phyloP scores from a whole-genome alignment of 2,797 vertebrate species.

The Percopsis omiscomaycus region DNA sequence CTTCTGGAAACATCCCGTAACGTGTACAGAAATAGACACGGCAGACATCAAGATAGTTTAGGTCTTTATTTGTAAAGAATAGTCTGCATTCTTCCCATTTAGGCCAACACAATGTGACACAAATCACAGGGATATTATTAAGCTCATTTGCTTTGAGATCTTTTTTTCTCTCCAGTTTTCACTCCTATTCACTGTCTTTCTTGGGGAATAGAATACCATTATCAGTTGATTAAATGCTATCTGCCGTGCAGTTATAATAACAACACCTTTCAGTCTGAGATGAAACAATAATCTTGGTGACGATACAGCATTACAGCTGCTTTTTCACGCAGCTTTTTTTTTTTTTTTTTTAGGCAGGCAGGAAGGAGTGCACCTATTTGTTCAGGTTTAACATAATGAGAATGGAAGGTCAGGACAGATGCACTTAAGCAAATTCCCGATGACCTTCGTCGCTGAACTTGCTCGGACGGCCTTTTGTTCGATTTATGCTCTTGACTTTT shows the following conservation, averaged over 20 bases:
- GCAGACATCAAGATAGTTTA: conserved; percentile 38
- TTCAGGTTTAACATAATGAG: conserved; percentile 32
- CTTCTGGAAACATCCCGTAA: conserved; percentile 8
- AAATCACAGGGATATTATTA: conserved; percentile 62
- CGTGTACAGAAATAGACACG: conserved; percentile 43
- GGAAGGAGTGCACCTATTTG: conserved; percentile 30
- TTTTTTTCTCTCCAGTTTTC: conserved; percentile 53
- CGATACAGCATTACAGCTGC: conserved; percentile 33
- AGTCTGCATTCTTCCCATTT: conserved; percentile 38
- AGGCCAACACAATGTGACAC: conserved; percentile 38
- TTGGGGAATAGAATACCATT: conserved; percentile 56
- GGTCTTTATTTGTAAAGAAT: conserved; percentile 46
- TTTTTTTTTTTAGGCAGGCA: conserved; percentile 31
- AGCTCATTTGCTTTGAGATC: conserved; percentile 55
- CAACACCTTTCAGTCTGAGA: conserved; percentile 56
- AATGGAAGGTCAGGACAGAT: conserved; percentile 49
- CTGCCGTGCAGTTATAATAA: conserved; percentile 54
- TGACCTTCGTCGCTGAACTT: conserved; percentile 34
- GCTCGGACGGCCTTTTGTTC: conserved; percentile 31
- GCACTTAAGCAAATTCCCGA: conserved; percentile 48
- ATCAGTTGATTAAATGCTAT: conserved; percentile 77
- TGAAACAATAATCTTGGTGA: conserved; percentile 39
- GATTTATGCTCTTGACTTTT: conserved; percentile 57
- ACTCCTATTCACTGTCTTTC: conserved; percentile 53
- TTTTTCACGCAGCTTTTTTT: conserved; percentile 42